Conservation (phyloP, 2,888 invertebrate species). For the Adelphocoris suturalis region DNA sequence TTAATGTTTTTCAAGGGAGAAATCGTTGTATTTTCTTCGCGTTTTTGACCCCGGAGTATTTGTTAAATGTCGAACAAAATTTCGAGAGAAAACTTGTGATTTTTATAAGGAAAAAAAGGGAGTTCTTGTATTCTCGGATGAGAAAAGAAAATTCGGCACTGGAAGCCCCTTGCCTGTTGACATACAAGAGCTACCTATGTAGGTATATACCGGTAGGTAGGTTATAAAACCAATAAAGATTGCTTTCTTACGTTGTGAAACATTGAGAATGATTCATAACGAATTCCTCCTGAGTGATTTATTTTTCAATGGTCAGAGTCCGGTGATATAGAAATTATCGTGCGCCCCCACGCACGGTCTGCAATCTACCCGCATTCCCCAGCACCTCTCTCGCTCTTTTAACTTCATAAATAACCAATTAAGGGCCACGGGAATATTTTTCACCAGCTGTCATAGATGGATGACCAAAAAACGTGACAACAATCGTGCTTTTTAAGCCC, state of each 20-base stretch:
- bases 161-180: too few species aligned
- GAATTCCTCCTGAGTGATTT: neutral
- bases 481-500: slow-evolving; percentile 24
- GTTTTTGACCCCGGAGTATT: too few species aligned
- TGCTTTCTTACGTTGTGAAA: neutral
- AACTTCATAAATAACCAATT: slow-evolving; percentile 71
- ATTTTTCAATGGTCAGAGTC: neutral
- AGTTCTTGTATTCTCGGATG: too few species aligned
- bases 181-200: too few species aligned
- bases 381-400: neutral
- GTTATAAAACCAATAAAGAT: too few species aligned
- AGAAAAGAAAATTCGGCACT: too few species aligned
- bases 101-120: too few species aligned
- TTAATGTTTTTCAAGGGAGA: too few species aligned
- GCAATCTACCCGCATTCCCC: slow-evolving; percentile 17
- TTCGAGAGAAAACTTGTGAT: too few species aligned
- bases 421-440: slow-evolving; percentile 59
- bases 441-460: slow-evolving; percentile 65
- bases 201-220: too few species aligned
- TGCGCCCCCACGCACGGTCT: neutral
- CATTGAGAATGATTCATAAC: slow-evolving; percentile 24
- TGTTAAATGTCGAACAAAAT: too few species aligned
- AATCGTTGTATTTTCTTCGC: too few species aligned
- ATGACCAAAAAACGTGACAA: slow-evolving; percentile 67
- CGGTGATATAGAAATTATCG: slow-evolving; percentile 43